A percentile compares a stretch with the other conserved stretches of the same genome.
Conservation (phyloP, 2,888 invertebrate species). For the Caenorhabditis uteleia region DNA sequence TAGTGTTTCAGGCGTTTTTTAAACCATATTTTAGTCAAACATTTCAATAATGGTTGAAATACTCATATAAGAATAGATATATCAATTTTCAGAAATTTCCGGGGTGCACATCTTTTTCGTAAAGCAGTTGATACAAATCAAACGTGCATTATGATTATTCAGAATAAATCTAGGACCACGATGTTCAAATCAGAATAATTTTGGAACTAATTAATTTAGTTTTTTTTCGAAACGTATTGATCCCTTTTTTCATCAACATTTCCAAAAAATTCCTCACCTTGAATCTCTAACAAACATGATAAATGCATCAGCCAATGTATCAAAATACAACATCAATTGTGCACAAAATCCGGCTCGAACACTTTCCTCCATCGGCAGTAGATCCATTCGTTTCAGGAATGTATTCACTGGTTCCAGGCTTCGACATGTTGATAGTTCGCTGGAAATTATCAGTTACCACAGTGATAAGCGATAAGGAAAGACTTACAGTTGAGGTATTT, state of each 20-base stretch:
- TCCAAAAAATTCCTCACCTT: slow-evolving; percentile 17
- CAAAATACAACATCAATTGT: slow-evolving; percentile 59
- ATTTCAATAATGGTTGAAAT: no score
- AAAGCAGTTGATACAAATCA: no score
- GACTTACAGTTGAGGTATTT: slow-evolving; percentile 28
- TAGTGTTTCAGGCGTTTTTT: no score
- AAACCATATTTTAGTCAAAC: no score
- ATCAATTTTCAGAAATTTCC: no score
- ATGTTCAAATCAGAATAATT: no score
- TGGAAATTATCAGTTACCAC: slow-evolving; percentile 13
- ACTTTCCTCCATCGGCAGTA: slow-evolving; percentile 54
- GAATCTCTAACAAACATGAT: slow-evolving; percentile 52
- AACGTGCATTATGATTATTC: not conserved
- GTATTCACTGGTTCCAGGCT: slow-evolving; percentile 40
- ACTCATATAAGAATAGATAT: no score
- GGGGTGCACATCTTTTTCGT: no score
- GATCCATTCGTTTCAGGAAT: slow-evolving; percentile 51
- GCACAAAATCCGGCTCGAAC: slow-evolving; percentile 54
- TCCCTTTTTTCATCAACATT: not conserved
- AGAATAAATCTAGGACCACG: not conserved
- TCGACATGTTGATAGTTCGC: slow-evolving; percentile 45
- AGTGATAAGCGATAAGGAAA: not conserved
- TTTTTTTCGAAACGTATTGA: not conserved
- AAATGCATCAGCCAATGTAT: slow-evolving; percentile 57
- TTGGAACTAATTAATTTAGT: not conserved